Base-by-base conservation (phyloP, 1,140 invertebrate species). In the Ladona fulva region DNA sequence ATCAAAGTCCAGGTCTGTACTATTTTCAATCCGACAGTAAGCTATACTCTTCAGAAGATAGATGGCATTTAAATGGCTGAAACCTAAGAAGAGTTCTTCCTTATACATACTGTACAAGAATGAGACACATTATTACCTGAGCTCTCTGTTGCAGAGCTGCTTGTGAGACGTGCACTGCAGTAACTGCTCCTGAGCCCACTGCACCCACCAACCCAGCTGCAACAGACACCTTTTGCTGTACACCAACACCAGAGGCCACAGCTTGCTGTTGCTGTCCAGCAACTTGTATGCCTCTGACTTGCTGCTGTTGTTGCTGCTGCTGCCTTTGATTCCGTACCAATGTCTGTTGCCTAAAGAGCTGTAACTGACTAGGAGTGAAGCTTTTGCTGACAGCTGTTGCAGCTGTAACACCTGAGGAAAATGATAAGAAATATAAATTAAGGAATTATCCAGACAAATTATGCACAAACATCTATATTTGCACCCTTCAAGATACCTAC, bases 301-400 rank as follows among this genome's bases (percentile, higher is more conserved):
- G 82, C 76, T 84, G 82, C 29, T 83, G 81, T 25, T 82, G 81
- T 78, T 78, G 77, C 16, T 79, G 78, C 37, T 80, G 25, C 10
- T 75, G 77, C 44, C 87, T 85, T 77, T 84, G 83, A 44, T 86
- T 86, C 59, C 85, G 84, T 5, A 86, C 77, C 1, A 86, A 77
- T 14, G 83, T 79, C 75, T 88, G 87, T 73, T 86, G 87, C 19
- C 85, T 85, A 79, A 86, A 87, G 80, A 87, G 85, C 77, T 88
- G 87, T 19, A 90, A 66, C 77, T 90, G 89, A 0, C 87, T 86
- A 1, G 86, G 84, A 14, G 88, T 89, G 0, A 89, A 79, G 0
- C 85, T 86, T 80, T 89, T 89, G 11, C 82, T 85, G 25, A 83
- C 84, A 24, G 84, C 81, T 0, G 85, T 81, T 81, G 37, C 78